Conservation (phyloP, 2,113 vertebrate genomes). For the Pelecanoides urinatrix region DNA sequence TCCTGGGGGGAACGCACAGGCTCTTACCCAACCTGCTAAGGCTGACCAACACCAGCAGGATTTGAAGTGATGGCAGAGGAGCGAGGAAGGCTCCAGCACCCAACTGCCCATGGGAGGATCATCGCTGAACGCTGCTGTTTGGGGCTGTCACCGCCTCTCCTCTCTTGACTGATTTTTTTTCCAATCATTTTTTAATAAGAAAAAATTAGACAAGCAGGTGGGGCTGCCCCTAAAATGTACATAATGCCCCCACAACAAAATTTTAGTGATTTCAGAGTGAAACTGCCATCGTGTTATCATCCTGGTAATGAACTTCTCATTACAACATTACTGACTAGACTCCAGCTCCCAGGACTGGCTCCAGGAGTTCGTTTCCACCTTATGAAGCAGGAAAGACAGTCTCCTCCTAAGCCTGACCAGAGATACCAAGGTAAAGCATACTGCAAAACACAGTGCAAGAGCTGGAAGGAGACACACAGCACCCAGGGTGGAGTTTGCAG, state of each 20-base stretch:
- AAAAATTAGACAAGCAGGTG: neutral
- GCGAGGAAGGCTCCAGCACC: neutral
- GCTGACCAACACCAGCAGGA: neutral
- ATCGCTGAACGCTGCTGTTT: fast-evolving
- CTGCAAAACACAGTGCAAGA: neutral
- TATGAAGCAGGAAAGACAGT: neutral
- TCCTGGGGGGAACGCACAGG: neutral
- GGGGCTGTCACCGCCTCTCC: neutral
- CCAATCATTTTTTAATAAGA: neutral
- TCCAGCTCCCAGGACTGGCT: neutral
- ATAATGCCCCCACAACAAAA: neutral
- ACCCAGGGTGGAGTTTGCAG: neutral
- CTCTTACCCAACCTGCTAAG: neutral
- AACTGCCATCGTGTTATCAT: neutral
- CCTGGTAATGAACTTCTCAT: neutral
- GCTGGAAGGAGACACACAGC: neutral
- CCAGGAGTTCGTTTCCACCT: neutral
- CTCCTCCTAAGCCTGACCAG: neutral
- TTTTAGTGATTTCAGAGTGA: neutral
- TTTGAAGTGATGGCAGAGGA: neutral
- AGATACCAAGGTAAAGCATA: neutral
- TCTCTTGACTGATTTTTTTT: neutral
- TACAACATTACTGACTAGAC: neutral
- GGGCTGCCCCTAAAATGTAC: neutral
- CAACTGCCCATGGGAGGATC: neutral